Base-by-base conservation (phyloP, 2,797 vertebrate species). In the Orestias chungarensis region DNA sequence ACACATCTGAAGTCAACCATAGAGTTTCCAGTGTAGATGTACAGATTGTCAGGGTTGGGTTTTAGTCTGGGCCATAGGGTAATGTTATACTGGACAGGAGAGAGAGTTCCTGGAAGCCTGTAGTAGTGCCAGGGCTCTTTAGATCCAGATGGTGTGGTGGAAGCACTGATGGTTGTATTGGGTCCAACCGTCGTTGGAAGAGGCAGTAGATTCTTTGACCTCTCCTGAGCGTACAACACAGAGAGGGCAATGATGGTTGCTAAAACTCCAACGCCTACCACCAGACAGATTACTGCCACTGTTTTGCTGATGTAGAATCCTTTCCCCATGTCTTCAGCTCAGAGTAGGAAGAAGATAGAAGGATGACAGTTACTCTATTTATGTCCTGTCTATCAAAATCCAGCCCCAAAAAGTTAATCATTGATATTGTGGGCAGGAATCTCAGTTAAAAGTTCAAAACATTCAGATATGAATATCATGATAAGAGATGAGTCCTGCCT, bases 251-350 rank as follows among this genome's bases (percentile, higher is more conserved):
- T 87, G 89, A 98, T 97, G 81, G 94, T 95, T 74, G 93, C 86
- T 12, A 91, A 55, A 0, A 95, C 95, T 0, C 86, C 94, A 4
- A 93, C 1, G 0, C 78, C 94, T 59, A 91, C 82, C 20, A 96
- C 10, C 1, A 92, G 81, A 43, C 79, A 91, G 61, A 82, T 73
- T 0, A 94, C 66, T 42, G 88, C 95, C 74, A 96, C 64, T 0
- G 61, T 29, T 87, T 95, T 97, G 91, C 95, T 96, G 83, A 97
- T 90, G 91, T 91, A 97, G 87, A 96, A 93, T 5, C 96, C 95
- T 35, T 95, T 95, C 0, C 92, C 96, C 97, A 98, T 99, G 89
- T 68, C 78, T 82, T 27, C 50, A 75, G 64, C 38, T 44, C 46
- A 76, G 64, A 71, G 2, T 12, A 80, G 77, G 35, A 78, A 81